Evolutionary conservation across 2,797 vertebrate species (phyloP).

Genomic region (Oreochromis grahami): DNA sequence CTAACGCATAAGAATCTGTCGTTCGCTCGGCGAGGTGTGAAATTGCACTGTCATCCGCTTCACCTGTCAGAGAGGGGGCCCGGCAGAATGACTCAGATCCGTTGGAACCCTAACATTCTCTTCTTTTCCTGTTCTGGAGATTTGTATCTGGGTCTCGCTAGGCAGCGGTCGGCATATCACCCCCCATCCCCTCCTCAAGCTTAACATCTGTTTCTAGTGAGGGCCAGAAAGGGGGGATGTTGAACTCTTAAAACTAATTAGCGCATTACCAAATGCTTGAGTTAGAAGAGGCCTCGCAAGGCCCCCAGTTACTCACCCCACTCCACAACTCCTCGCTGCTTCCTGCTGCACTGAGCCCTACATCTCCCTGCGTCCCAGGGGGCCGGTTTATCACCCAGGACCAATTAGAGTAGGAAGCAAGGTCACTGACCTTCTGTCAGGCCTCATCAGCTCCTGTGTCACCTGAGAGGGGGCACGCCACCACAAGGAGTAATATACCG

Average conservation of each 20-base stretch:
- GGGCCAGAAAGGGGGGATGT: conserved; percentile 50
- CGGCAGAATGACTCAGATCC: not conserved
- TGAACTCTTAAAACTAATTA: conserved; percentile 76
- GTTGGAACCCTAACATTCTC: conserved; percentile 1
- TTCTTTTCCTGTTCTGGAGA: conserved; percentile 16
- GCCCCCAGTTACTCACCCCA: conserved; percentile 3
- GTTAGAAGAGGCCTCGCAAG: conserved; percentile 42
- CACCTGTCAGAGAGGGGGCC: conserved; percentile 42
- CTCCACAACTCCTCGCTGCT: conserved; percentile 25
- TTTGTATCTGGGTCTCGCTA: conserved; percentile 31
- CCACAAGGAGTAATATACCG: not conserved
- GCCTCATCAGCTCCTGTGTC: conserved; percentile 66
- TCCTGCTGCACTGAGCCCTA: conserved; percentile 23
- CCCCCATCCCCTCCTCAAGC: not conserved
- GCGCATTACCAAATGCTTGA: conserved; percentile 64
- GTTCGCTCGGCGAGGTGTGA: conserved; percentile 54
- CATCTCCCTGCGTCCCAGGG: conserved; percentile 28
- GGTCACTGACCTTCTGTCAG: conserved; percentile 70
- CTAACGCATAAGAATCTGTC: conserved; percentile 48
- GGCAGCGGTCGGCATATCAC: conserved; percentile 5
- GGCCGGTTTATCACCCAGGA: conserved; percentile 64
- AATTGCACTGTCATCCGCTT: conserved; percentile 64
- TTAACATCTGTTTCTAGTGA: conserved; percentile 70
- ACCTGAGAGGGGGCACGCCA: conserved; percentile 66
- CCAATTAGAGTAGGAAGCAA: conserved; percentile 71